These are phyloP conservation scores for Ifrita kowaldi DNA, from an alignment of 2,113 vertebrate genomes.

Conservation along the genomic window DNA sequence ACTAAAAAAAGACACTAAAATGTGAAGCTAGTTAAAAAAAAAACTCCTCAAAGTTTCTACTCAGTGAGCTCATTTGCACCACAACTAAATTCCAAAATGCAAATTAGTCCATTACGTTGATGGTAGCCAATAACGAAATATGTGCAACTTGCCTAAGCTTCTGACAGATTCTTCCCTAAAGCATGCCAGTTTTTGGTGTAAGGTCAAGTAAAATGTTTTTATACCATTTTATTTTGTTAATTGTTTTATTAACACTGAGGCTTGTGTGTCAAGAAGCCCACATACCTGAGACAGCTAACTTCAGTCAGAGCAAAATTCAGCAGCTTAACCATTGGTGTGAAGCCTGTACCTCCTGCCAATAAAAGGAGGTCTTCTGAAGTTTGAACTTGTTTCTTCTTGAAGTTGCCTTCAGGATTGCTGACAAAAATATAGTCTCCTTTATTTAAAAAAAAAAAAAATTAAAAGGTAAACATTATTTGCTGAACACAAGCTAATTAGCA, in stretches of 20 bases:
- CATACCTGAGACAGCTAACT: conserved; percentile 76
- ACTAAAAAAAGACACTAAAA: background rate
- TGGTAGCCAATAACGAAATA: background rate
- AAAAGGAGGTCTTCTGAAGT: conserved; percentile 85
- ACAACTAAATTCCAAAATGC: background rate
- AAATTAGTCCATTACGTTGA: background rate
- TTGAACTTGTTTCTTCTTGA: conserved; percentile 75
- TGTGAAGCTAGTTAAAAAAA: background rate
- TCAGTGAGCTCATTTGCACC: background rate
- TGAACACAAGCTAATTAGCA: background rate
- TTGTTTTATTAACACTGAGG: background rate
- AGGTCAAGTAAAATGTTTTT: background rate
- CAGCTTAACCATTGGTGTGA: conserved; percentile 93
- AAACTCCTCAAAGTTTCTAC: background rate
- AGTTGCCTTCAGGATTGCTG: conserved; percentile 86
- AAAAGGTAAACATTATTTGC: background rate
- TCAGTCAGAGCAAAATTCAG: conserved; percentile 75
- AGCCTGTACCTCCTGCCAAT: conserved; percentile 91
- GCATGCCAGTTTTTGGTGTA: background rate
- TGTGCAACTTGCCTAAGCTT: background rate
- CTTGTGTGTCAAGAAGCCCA: background rate
- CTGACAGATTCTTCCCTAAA: background rate
- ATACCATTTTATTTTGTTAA: background rate
- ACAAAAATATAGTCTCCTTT: conserved; percentile 82
- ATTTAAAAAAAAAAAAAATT: background rate